phyloP scores from a whole-genome alignment of 2,113 vertebrate species.

The Gopherus flavomarginatus region DNA sequence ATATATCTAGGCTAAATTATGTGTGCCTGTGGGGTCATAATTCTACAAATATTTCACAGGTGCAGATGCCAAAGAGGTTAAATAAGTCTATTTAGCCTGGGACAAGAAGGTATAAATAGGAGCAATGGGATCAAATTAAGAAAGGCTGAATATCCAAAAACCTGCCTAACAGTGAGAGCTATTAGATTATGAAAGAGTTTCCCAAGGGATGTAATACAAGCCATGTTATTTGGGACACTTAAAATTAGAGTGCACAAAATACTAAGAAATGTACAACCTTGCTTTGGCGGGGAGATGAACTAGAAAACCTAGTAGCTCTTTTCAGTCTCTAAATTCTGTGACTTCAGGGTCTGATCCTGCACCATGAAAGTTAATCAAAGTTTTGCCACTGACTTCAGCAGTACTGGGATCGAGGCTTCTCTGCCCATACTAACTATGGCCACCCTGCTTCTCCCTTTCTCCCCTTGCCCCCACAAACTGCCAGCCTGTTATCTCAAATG shows the following conservation, averaged over 20 bases:
- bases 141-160: conserved; percentile 39
- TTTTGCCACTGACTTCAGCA: background rate
- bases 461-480: background rate
- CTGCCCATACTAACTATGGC: background rate
- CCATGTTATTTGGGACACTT: conserved; percentile 63
- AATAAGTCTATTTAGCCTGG: background rate
- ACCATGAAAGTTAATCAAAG: background rate
- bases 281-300: conserved; percentile 11
- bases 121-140: conserved; percentile 19
- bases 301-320: conserved; percentile 26
- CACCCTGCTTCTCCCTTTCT: background rate
- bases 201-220: conserved; percentile 56
- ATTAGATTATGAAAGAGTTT: conserved; percentile 40
- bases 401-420: background rate
- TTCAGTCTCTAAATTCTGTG: background rate
- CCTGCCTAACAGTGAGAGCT: conserved; percentile 12
- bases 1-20: background rate
- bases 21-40: background rate
- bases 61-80: background rate
- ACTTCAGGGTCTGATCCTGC: background rate
- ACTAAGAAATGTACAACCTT: conserved; percentile 33
- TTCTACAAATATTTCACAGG: background rate
- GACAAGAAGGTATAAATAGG: background rate
- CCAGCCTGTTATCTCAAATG: background rate
- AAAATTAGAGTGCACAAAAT: conserved; percentile 58